phyloP scores from a whole-genome alignment of 1,140 invertebrate genomes.

The Panagrolaimus sp. region DNA sequence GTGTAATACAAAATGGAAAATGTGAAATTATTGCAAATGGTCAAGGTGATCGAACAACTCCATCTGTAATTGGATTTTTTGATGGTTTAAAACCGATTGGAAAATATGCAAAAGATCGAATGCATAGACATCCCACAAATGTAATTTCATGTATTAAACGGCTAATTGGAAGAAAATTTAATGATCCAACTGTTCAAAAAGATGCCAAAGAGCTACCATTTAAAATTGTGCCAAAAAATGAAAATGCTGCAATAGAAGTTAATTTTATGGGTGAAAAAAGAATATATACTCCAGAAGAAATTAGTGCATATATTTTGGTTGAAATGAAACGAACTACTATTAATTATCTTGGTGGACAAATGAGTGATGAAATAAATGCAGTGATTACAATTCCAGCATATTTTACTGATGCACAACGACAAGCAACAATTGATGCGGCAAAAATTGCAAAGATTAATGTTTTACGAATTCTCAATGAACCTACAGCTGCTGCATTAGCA shows the following conservation, averaged over 20 bases:
- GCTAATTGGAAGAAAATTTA: conserved; percentile 84
- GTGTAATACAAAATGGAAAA: no score
- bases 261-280: conserved; percentile 63
- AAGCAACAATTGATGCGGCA: no score
- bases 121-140: conserved; percentile 76
- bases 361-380: conserved; percentile 60
- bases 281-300: conserved; percentile 64
- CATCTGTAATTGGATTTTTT: conserved; percentile 92
- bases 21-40: background rate
- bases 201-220: conserved; percentile 68
- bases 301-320: conserved; percentile 64
- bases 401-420: no score
- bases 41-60: conserved; percentile 71
- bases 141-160: conserved; percentile 68
- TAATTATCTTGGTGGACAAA: conserved; percentile 49
- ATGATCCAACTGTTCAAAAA: conserved; percentile 70
- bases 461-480: no score
- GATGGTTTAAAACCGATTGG: conserved; percentile 92
- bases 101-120: conserved; percentile 88
- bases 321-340: conserved; percentile 64
- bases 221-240: conserved; percentile 40
- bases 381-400: no score
- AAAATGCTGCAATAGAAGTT: conserved; percentile 60
- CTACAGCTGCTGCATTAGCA: no score
- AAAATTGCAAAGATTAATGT: no score